Base-by-base conservation (phyloP, 1,140 invertebrate species). In the Batillaria attramentaria region DNA sequence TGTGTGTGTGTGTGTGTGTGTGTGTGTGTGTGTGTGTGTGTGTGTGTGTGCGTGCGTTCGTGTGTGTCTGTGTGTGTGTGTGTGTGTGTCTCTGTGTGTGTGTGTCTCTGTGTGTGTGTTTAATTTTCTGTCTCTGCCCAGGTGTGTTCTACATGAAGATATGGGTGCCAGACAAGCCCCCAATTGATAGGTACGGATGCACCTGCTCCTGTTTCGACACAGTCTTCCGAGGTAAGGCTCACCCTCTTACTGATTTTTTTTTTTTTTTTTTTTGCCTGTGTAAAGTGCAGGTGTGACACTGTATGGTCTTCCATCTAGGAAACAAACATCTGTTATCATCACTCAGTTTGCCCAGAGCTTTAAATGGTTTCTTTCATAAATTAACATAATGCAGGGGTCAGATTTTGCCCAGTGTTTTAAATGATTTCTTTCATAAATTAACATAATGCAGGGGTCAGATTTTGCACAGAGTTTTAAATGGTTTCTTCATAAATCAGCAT, bases 141-240 rank as follows among this genome's bases (percentile, higher is more conserved):
- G 89, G 89, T 76, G 79, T 89, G 18, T 85, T 89, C 37, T 94
- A 94, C 90, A 92, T 93, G 84, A 93, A 84, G 78, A 85, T 95
- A 81, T 96, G 95, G 95, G 92, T 93, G 85, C 93, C 95, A 85
- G 94, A 94, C 88, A 93, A 94, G 46, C 92, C 93, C 42, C 92
- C 92, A 74, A 94, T 95, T 65, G 94, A 95, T 84, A 92, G 91
- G 81, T 92, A 92, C 50, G 93, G 93, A 81, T 95, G 95, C 87
- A 93, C 93, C n/a, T 95, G 94, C 90, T 94, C 93, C 4, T 95
- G 95, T 87, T 95, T 95, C 94, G 95, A 96, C 87, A 95, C 95
- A 18, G 93, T 95, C 41, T 95, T 95, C 87, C 95, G 95, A 93
- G 95, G 95, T 93, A 13, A 75, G 65, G 8, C 33, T 8, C 8